Evolutionary conservation across 2,888 invertebrate species (phyloP).

Genomic region (Poecilobothrus nobilitatus): DNA sequence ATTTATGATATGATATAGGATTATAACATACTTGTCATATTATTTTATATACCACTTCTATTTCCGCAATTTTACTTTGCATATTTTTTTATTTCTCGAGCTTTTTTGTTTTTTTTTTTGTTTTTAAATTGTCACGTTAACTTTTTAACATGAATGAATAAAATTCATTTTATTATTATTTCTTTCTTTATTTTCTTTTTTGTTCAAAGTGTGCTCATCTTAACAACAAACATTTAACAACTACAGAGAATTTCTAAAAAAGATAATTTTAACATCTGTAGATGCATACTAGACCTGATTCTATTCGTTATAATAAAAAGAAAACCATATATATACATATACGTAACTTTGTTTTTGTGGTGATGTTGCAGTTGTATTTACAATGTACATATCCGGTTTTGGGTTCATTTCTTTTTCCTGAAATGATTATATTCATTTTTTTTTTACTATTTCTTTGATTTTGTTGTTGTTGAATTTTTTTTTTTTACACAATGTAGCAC

Average conservation of each 20-base stretch:
- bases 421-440: background rate
- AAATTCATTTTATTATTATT: no score
- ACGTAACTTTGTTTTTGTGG: no score
- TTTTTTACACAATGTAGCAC: background rate
- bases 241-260: no score
- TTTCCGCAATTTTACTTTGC: conserved; percentile 6
- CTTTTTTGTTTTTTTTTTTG: no score
- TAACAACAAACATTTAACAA: no score
- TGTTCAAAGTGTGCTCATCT: no score
- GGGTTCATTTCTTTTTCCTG: conserved; percentile 6
- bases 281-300: background rate
- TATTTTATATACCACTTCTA: background rate
- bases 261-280: no score
- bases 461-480: background rate
- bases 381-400: background rate
- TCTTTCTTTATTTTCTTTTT: no score
- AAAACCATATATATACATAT: no score
- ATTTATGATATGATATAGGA: no score
- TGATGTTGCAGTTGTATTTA: background rate
- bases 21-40: no score
- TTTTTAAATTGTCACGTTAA: conserved; percentile 1
- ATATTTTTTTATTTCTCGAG: background rate
- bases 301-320: background rate
- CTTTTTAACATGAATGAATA: background rate
- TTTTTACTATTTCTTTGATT: background rate